Evolutionary conservation across 2,888 invertebrate genomes (phyloP).

Genomic region (Mimas tiliae): DNA sequence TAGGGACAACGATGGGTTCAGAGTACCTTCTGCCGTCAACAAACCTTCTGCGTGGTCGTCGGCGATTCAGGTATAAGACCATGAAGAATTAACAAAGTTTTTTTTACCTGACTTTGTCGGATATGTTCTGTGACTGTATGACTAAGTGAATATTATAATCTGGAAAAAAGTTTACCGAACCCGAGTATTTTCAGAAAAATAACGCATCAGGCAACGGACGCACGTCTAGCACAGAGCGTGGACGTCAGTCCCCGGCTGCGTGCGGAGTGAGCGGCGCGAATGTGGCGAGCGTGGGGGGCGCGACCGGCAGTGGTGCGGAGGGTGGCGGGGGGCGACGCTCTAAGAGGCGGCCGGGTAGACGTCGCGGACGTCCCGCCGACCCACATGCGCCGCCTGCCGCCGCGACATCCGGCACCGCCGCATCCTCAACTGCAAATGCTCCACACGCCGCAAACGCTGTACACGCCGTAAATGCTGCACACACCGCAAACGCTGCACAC

Average conservation of each 20-base stretch:
- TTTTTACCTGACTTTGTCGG: background rate
- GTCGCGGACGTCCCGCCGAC: constrained; percentile 47
- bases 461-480: constrained; percentile 57
- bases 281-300: constrained; percentile 35
- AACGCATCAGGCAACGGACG: constrained; percentile 63
- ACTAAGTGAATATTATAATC: too few species aligned
- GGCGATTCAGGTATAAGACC: constrained; percentile 68
- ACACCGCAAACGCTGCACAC: constrained; percentile 43
- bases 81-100: background rate
- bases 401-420: constrained; percentile 45
- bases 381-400: constrained; percentile 41
- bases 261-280: constrained; percentile 39
- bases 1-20: constrained; percentile 75
- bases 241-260: constrained; percentile 59
- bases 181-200: constrained; percentile 47
- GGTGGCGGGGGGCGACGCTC: constrained; percentile 48
- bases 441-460: constrained; percentile 50
- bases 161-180: background rate
- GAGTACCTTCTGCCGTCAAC: constrained; percentile 63
- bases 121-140: background rate
- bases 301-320: constrained; percentile 37
- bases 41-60: constrained; percentile 65
- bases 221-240: constrained; percentile 64
- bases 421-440: constrained; percentile 40
- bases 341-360: constrained; percentile 50